These are phyloP conservation scores for Drosophila parvula DNA, from an alignment of 1,140 invertebrate species.

Conservation along the genomic window DNA sequence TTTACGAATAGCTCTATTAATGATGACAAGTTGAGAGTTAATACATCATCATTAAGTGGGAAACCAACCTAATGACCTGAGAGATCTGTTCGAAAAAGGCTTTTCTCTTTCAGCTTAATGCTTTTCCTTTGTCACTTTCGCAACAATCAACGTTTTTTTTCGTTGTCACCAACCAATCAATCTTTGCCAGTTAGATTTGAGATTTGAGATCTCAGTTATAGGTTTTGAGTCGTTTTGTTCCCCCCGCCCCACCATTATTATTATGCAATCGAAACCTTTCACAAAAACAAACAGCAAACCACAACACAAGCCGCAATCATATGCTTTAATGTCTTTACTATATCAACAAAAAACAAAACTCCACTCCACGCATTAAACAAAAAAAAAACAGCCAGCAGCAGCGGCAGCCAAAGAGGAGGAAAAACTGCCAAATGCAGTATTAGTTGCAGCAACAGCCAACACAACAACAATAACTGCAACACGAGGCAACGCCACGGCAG, in stretches of 20 bases:
- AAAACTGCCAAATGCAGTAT: constrained; percentile 68
- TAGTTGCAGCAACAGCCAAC: constrained; percentile 54
- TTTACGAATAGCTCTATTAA: constrained; percentile 20
- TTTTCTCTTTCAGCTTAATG: constrained; percentile 31
- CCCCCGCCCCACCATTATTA: constrained; percentile 24
- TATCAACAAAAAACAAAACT: constrained; percentile 44
- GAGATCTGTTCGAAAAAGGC: constrained; percentile 21
- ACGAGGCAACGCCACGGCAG: constrained; percentile 32
- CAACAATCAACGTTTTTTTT: constrained; percentile 22
- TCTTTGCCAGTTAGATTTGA: constrained; percentile 30
- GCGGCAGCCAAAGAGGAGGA: constrained; percentile 31
- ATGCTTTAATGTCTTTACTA: constrained; percentile 61
- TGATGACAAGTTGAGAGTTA: constrained; percentile 19
- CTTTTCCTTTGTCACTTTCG: constrained; percentile 47
- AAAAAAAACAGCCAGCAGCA: constrained; percentile 32
- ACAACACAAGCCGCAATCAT: constrained; percentile 46
- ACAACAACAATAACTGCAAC: constrained; percentile 39
- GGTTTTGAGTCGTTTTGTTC: constrained; percentile 2
- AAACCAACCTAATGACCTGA: constrained; percentile 31
- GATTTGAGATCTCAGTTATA: constrained; percentile 10
- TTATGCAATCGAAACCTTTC: constrained; percentile 58
- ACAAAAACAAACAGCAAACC: constrained; percentile 25
- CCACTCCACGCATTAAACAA: constrained; percentile 44
- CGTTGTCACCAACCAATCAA: constrained; percentile 36
- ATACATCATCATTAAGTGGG: constrained; percentile 42